Conservation (phyloP, 2,888 invertebrate genomes). For the Lordiphosa andalusiaca region DNA sequence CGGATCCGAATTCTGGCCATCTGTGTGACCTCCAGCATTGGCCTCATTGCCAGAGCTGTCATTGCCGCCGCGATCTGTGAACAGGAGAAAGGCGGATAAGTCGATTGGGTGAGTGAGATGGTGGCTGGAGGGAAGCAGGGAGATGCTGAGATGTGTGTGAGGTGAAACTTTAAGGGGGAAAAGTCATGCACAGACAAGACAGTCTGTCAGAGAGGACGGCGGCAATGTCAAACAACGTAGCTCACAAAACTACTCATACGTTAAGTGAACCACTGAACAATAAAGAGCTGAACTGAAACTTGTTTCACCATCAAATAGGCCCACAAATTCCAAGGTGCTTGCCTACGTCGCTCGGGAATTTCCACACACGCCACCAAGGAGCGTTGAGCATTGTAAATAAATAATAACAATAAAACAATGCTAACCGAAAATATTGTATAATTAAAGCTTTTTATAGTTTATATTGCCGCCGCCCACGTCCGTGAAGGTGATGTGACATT, state of each 20-base stretch:
- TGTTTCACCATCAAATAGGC: too few species aligned
- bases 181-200: conserved; percentile 29
- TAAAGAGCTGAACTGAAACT: too few species aligned
- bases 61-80: conserved; percentile 77
- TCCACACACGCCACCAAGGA: conserved; percentile 12
- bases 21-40: conserved; percentile 84
- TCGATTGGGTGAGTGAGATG: not conserved
- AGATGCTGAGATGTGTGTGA: conserved; percentile 6
- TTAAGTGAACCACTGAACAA: too few species aligned
- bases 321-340: conserved; percentile 8
- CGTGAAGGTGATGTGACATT: conserved; percentile 10
- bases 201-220: conserved; percentile 25
- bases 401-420: conserved; percentile 38
- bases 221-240: conserved; percentile 1
- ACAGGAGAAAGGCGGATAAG: conserved; percentile 4
- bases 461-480: conserved; percentile 23
- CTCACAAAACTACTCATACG: too few species aligned
- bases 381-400: conserved; percentile 37
- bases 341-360: conserved; percentile 1
- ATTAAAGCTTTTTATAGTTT: conserved; percentile 37
- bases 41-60: conserved; percentile 83
- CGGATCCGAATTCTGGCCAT: conserved; percentile 85
- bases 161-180: conserved; percentile 13
- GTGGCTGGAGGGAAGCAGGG: not conserved
- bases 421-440: conserved; percentile 29